Conservation (phyloP, 2,888 invertebrate genomes). For the Lacanobia oleracea region DNA sequence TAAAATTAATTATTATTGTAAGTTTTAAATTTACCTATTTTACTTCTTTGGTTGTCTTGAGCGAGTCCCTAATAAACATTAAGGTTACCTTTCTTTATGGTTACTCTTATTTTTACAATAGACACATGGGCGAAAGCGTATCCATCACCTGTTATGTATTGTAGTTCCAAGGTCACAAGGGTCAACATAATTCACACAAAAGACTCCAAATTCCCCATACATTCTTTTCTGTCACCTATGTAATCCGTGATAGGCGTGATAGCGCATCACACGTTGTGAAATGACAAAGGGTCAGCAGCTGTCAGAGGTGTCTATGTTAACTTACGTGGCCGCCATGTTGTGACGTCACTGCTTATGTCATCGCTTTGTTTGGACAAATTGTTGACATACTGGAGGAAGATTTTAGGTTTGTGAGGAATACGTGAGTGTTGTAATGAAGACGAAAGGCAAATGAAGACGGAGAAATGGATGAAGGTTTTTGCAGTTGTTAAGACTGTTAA, state of each 20-base stretch:
- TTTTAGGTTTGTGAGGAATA: not conserved
- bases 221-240: conserved; percentile 45
- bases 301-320: conserved; percentile 27
- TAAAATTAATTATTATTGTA: too few species aligned
- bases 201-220: conserved; percentile 8
- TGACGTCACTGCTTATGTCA: conserved; percentile 45
- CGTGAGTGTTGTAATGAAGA: not conserved
- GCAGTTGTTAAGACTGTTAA: not conserved
- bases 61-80: too few species aligned
- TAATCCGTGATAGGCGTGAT: conserved; percentile 22
- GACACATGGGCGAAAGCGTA: too few species aligned
- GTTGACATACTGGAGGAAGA: conserved; percentile 8
- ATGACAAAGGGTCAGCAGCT: conserved; percentile 47
- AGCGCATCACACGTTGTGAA: conserved; percentile 25
- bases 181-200: conserved; percentile 19
- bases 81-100: too few species aligned
- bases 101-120: too few species aligned
- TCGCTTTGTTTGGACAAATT: conserved; percentile 32
- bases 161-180: conserved; percentile 4
- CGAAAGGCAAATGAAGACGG: too few species aligned
- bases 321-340: conserved; percentile 28
- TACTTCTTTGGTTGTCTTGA: too few species aligned
- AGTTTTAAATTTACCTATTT: too few species aligned
- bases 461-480: not conserved
- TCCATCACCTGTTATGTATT: not conserved